Base-by-base conservation (phyloP, 1,140 invertebrate genomes). In the Dinoponera quadriceps region DNA sequence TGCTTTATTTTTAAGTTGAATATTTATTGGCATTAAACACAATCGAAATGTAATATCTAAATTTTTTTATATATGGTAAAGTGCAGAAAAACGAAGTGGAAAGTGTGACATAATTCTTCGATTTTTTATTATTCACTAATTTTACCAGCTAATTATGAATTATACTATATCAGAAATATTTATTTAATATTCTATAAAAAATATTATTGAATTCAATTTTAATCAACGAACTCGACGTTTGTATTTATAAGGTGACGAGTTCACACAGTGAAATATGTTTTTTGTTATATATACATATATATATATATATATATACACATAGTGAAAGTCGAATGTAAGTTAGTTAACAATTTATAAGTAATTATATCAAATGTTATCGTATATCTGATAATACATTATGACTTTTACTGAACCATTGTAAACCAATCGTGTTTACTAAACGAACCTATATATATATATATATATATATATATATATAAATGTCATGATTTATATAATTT, bases 351-450 rank as follows among this genome's bases (percentile, higher is more conserved):
- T n/a, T n/a, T n/a, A n/a, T n/a, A n/a, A 54, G 60, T 20, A 3
- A 66, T 66, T 68, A 16, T 54, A 78, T 55, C 63, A 49, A 55
- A 22, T 1, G n/a, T 54, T n/a, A 29, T 14, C 49, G 49, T 85
- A 72, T 55, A 75, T 14, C 59, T 25, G 77, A 65, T 54, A 85
- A n/a, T 18, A 60, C 68, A 59, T 83, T 63, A 86, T 73, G 38
- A 87, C 62, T 86, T 73, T 87, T 87, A 81, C 83, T 87, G 85
- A 87, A 87, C 44, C 1, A 82, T 77, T 49, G 78, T 85, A 66
- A 86, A 73, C 18, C 48, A 73, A 65, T 60, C 33, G 65, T 25
- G 48, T 5, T 78, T 69, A 44, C 14, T 68, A 49, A 29, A 55
- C 29, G 74, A 27, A 33, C 38, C 20, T 29, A 59, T 48, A 54